phyloP scores from a whole-genome alignment of 2,113 vertebrate species.

The Salvelinus sp. region DNA sequence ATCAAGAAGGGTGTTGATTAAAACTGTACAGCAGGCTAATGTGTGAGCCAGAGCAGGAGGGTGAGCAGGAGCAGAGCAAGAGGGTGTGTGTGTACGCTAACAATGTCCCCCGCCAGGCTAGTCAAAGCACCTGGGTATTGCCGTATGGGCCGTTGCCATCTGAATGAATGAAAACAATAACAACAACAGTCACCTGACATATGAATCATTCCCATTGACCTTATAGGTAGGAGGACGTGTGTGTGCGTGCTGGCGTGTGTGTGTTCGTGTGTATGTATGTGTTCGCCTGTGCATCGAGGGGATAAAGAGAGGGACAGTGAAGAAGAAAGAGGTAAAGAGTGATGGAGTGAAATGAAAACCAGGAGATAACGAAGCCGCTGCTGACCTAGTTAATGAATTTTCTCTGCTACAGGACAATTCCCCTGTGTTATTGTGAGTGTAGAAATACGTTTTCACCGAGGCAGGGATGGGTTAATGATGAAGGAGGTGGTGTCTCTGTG shows the following conservation, averaged over 20 bases:
- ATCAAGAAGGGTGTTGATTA: too few species aligned
- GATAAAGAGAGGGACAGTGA: too few species aligned
- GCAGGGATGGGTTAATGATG: too few species aligned
- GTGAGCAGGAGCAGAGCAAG: not conserved
- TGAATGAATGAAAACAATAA: slow-evolving; percentile 58
- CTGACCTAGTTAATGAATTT: too few species aligned
- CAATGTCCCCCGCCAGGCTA: slow-evolving; percentile 50
- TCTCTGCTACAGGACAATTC: too few species aligned
- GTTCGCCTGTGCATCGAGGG: too few species aligned
- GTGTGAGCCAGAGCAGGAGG: not conserved
- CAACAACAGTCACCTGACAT: not conserved
- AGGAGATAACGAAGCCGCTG: too few species aligned
- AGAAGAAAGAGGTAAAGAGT: too few species aligned
- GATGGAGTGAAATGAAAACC: too few species aligned
- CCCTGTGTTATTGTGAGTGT: too few species aligned
- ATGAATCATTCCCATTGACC: too few species aligned
- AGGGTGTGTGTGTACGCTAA: slow-evolving; percentile 34
- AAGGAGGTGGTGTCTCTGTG: not conserved
- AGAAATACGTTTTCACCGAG: too few species aligned
- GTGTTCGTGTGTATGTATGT: not conserved
- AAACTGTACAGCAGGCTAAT: not conserved
- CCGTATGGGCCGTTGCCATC: slow-evolving; percentile 38
- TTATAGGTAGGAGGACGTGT: not conserved
- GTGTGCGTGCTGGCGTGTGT: not conserved
- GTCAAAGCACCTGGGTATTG: slow-evolving; percentile 51